A percentile compares a stretch with the other conserved stretches of the same genome.
These are phyloP conservation scores for Drosophila pallidifrons DNA, from an alignment of 1,140 invertebrate genomes.

Conservation along the genomic window DNA sequence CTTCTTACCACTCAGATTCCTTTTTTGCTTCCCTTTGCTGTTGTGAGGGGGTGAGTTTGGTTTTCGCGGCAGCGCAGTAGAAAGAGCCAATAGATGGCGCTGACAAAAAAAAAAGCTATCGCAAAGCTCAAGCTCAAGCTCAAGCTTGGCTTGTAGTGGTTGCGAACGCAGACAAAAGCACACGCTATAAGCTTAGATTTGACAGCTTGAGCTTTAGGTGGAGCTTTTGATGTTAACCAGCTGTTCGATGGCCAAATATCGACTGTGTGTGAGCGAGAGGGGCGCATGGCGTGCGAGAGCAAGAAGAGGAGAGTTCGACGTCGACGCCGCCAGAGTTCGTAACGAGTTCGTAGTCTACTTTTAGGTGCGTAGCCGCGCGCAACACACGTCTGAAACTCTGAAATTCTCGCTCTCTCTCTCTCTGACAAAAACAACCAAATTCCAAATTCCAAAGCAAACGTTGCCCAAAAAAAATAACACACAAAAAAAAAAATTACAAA, in stretches of 20 bases:
- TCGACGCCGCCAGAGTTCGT: slow-evolving; percentile 43
- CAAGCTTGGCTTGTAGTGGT: slow-evolving; percentile 14
- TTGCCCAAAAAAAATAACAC: slow-evolving; percentile 12
- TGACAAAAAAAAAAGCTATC: neutral
- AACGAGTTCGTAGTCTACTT: slow-evolving; percentile 79
- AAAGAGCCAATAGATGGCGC: slow-evolving; percentile 19
- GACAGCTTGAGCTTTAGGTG: slow-evolving; percentile 18
- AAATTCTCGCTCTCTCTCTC: neutral
- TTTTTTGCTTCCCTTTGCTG: neutral
- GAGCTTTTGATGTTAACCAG: neutral
- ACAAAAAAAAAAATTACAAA: neutral
- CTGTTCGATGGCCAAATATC: slow-evolving; percentile 14
- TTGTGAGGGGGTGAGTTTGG: neutral
- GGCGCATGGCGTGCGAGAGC: neutral
- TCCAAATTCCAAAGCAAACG: slow-evolving; percentile 25
- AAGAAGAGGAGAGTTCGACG: slow-evolving; percentile 23
- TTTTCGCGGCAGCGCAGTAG: neutral
- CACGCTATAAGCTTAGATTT: neutral
- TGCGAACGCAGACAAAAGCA: slow-evolving; percentile 15
- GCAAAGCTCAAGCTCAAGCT: neutral
- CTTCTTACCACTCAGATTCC: neutral
- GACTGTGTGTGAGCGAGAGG: neutral
- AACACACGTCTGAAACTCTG: slow-evolving; percentile 46
- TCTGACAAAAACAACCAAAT: slow-evolving; percentile 18
- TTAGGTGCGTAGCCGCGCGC: slow-evolving; percentile 82